Evolutionary conservation across 2,797 vertebrate species (phyloP), one percentile per base, ranked within the genome.

Genomic region (Clarias platycephalus): DNA sequence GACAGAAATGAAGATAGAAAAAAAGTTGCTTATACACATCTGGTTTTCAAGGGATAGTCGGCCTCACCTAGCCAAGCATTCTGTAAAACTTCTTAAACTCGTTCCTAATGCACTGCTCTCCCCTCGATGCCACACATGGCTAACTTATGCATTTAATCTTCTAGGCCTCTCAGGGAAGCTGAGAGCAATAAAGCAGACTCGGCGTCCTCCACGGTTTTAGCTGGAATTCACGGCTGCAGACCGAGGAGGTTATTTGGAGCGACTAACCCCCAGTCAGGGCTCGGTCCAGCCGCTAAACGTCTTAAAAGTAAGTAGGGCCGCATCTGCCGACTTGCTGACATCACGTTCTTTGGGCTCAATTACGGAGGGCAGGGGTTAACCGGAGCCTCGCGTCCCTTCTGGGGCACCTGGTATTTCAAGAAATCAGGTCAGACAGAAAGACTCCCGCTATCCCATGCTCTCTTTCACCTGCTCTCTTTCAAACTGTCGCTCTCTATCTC

Each of bases 211-310:
- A 80, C 49, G 80, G 83, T 88, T 88, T 88, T 63, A 80, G 85
- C 86, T 86, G 76, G 89, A 88, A 93, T 92, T 91, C 90, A 92
- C 67, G 55, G 82, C 74, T 90, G 88, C 87, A 85, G 90, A 92
- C 90, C 91, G 88, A 91, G 87, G 85, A 91, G 66, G 22, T 82
- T 58, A 92, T 93, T 92, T 89, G 84, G 82, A 89, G 74, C 31
- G 55, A 86, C 80, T 60, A 68, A 2, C 49, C 55, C 67, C 87
- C 79, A 90, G 86, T 87, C 84, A 34, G 4, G 76, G 81, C 89
- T 89, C 86, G 87, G 87, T 88, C 86, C 70, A 86, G 77, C 64
- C 90, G 89, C 91, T 82, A 84, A 85, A 88, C 79, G 40, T 28
- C 63, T 55, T 80, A 75, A 88, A 89, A 89, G 80, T 83, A 84